phyloP scores from a whole-genome alignment of 2,113 vertebrate genomes.

The Sprattus sprattus region DNA sequence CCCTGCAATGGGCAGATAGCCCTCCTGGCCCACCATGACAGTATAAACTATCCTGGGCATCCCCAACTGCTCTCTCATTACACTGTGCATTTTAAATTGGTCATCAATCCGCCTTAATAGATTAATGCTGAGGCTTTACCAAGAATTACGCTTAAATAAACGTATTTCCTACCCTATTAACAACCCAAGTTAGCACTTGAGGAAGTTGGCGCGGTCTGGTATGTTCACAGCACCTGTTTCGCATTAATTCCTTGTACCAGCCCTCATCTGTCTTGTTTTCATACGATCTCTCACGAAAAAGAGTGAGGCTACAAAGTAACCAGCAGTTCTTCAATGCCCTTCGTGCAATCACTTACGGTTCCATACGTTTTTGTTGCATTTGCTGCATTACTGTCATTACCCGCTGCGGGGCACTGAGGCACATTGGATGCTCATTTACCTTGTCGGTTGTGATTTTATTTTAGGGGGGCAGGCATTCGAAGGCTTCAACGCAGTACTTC shows the following conservation, averaged over 20 bases:
- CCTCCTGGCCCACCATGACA: neutral
- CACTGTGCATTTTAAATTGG: constrained; percentile 23
- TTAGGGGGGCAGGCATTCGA: neutral
- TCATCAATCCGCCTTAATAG: constrained; percentile 55
- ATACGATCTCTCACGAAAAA: neutral
- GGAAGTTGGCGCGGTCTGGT: constrained; percentile 42
- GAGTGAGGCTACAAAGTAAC: neutral
- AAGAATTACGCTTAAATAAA: constrained; percentile 49
- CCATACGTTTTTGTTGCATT: neutral
- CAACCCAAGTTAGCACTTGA: constrained; percentile 38
- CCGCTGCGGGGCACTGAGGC: constrained; percentile 33
- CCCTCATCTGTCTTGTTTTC: constrained; percentile 6
- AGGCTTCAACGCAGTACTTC: neutral
- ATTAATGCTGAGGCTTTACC: constrained; percentile 46
- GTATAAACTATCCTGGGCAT: neutral
- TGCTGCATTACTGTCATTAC: constrained; percentile 11
- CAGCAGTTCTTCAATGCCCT: neutral
- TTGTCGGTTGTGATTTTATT: constrained; percentile 5
- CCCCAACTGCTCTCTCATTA: constrained; percentile 8
- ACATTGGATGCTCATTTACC: neutral
- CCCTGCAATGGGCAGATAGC: neutral
- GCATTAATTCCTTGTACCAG: constrained; percentile 44
- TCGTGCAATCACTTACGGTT: neutral
- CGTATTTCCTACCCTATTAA: constrained; percentile 50
- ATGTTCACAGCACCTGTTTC: constrained; percentile 47